Evolutionary conservation across 92 coral and sea anemone species (phyloP).

Genomic region (Desmophyllum pertusum): DNA sequence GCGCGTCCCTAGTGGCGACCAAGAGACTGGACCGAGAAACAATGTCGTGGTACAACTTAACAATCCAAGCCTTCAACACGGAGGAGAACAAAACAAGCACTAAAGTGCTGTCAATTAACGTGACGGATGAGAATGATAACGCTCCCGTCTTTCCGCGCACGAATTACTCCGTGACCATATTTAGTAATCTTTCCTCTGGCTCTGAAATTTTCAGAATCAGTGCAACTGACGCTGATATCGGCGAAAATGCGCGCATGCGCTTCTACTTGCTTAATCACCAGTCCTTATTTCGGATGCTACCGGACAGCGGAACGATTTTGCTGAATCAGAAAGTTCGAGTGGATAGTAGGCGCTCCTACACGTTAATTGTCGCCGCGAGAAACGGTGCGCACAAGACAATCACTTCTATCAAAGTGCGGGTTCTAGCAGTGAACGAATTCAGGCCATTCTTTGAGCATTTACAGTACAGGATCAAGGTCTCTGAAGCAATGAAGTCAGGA

Average conservation of each 20-base stretch:
- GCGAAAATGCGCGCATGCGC: conserved; percentile 66
- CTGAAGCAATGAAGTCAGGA: conserved; percentile 80
- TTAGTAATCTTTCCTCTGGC: conserved; percentile 69
- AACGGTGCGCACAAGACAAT: conserved; percentile 65
- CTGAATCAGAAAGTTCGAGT: conserved; percentile 65
- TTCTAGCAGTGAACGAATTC: conserved; percentile 71
- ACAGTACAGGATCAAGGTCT: conserved; percentile 70
- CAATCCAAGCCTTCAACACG: conserved; percentile 70
- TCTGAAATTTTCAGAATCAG: conserved; percentile 68
- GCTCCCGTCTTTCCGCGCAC: conserved; percentile 58
- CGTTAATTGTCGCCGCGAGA: conserved; percentile 65
- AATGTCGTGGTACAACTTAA: conserved; percentile 54
- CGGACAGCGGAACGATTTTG: conserved; percentile 71
- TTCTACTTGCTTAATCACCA: conserved; percentile 53
- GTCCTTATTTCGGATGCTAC: conserved; percentile 68
- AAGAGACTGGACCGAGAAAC: conserved; percentile 72
- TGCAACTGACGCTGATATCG: conserved; percentile 72
- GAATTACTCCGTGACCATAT: conserved; percentile 59
- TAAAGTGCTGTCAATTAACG: conserved; percentile 50
- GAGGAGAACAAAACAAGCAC: conserved; percentile 75
- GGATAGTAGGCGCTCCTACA: conserved; percentile 53
- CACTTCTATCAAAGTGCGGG: conserved; percentile 46
- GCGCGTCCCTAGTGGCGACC: conserved; percentile 71
- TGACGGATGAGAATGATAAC: conserved; percentile 77
- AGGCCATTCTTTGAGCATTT: conserved; percentile 74